Evolutionary conservation across 2,888 invertebrate species (phyloP).

Genomic region (Axea sp.): DNA sequence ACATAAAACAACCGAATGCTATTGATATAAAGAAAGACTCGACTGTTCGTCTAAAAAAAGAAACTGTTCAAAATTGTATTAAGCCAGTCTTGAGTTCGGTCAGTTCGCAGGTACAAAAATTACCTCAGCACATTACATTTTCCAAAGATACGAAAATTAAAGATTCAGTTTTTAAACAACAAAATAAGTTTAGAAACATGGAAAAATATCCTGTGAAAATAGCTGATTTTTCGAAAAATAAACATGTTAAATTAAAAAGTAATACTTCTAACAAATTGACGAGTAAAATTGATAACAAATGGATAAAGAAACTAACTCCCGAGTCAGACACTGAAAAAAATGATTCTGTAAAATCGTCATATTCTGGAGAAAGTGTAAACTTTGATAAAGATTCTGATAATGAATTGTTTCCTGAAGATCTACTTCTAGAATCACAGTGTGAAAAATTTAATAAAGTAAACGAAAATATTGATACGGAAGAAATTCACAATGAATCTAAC

Average conservation of each 20-base stretch:
- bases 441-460: not conserved
- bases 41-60: conserved; percentile 34
- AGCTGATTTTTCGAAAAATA: too few species aligned
- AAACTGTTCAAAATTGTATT: conserved; percentile 6
- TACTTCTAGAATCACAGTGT: not conserved
- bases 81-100: conserved; percentile 32
- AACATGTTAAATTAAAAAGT: too few species aligned
- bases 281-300: too few species aligned
- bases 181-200: not conserved
- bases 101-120: conserved; percentile 33
- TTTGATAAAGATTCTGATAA: conserved; percentile 28
- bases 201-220: conserved; percentile 6
- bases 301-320: too few species aligned
- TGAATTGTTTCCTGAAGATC: conserved; percentile 28
- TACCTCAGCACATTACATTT: conserved; percentile 46
- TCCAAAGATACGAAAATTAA: conserved; percentile 21
- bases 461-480: not conserved
- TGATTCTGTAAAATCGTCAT: not conserved
- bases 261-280: not conserved
- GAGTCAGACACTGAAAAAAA: not conserved
- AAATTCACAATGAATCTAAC: not conserved
- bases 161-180: not conserved
- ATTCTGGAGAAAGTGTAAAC: conserved; percentile 31
- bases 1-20: too few species aligned
- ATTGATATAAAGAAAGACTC: conserved; percentile 20